Base-by-base conservation (phyloP, 2,888 invertebrate genomes). In the Odontothrips loti region DNA sequence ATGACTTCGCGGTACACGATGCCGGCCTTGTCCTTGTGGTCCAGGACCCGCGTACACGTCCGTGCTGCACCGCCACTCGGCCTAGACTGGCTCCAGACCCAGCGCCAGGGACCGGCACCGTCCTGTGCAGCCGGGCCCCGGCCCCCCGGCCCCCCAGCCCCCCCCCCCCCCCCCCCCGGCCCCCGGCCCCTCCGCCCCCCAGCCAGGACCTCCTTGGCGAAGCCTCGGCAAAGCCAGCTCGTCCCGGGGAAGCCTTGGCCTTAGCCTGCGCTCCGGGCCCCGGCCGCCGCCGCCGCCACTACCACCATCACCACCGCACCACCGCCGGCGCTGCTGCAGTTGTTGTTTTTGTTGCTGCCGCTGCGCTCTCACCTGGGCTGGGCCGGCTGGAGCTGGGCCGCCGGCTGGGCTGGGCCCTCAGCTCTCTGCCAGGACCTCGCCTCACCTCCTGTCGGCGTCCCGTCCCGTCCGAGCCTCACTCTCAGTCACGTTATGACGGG, bases 401-500 rank as follows among this genome's bases (percentile, higher is more conserved):
- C 51, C 51, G 51, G 51, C 15, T 17, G 8, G 9, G 51, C 51
- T 12, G 58, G 2, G 58, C 58, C 58, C 17, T 58, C 58, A n/a
- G n/a, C n/a, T n/a, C n/a, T n/a, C n/a, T n/a, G n/a, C n/a, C 58
- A 58, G 58, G 34, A 27, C 68, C 58, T 6, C 58, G 34, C 34
- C 34, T 43, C 34, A 43, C 34, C 6, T 6, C 34, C 34, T 43
- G 34, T 6, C 34, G 34, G n/a, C n/a, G n/a, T n/a, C 68, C 68
- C 23, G 68, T 68, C 68, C 51, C 17, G 15, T 17, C 23, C 68
- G 23, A 68, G n/a, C 68, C 68, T 68, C 68, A 68, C 68, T 68
- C 68, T 68, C 68, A n/a, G 68, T 68, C 68, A 68, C 68, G 68
- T 75, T 75, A 75, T 75, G 68, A 75, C 27, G 6, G 68, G 23